phyloP scores from a whole-genome alignment of 2,888 invertebrate genomes.

The Plagodis pulveraria region DNA sequence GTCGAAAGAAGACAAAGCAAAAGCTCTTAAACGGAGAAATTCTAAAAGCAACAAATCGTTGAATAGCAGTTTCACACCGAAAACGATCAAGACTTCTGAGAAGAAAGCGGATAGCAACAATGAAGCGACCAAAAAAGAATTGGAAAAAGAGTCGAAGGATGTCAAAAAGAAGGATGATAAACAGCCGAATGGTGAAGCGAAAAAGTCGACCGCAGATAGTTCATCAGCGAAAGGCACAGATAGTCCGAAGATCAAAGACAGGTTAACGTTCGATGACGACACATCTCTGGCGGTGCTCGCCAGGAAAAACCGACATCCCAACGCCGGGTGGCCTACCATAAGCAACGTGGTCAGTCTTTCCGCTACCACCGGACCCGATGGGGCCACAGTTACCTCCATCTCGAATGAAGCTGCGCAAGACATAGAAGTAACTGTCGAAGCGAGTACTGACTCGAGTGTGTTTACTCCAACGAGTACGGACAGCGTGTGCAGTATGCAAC shows the following conservation, averaged over 20 bases:
- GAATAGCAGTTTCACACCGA: conserved; percentile 37
- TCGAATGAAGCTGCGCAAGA: conserved; percentile 30
- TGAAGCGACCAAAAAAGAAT: conserved; percentile 39
- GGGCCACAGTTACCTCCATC: conserved; percentile 17
- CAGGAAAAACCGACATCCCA: conserved; percentile 43
- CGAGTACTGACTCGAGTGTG: conserved; percentile 53
- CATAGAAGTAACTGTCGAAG: conserved; percentile 54
- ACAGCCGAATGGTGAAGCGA: conserved; percentile 33
- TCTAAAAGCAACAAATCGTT: conserved; percentile 56
- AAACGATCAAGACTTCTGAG: conserved; percentile 39
- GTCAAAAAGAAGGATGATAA: conserved; percentile 34
- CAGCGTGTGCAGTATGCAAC: conserved; percentile 58
- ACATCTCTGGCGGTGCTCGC: conserved; percentile 61
- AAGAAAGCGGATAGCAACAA: conserved; percentile 35
- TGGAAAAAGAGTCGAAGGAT: conserved; percentile 39
- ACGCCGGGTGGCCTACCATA: conserved; percentile 63
- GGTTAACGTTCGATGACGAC: conserved; percentile 61
- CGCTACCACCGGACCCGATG: conserved; percentile 40
- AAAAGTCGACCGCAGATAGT: conserved; percentile 26
- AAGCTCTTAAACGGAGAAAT: conserved; percentile 50
- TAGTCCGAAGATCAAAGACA: conserved; percentile 51
- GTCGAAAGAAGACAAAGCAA: conserved; percentile 44
- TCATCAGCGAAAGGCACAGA: conserved; percentile 14
- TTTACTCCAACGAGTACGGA: conserved; percentile 64
- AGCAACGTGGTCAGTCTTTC: conserved; percentile 68